Conservation (phyloP, 2,797 vertebrate species). For the Manis javanica region DNA sequence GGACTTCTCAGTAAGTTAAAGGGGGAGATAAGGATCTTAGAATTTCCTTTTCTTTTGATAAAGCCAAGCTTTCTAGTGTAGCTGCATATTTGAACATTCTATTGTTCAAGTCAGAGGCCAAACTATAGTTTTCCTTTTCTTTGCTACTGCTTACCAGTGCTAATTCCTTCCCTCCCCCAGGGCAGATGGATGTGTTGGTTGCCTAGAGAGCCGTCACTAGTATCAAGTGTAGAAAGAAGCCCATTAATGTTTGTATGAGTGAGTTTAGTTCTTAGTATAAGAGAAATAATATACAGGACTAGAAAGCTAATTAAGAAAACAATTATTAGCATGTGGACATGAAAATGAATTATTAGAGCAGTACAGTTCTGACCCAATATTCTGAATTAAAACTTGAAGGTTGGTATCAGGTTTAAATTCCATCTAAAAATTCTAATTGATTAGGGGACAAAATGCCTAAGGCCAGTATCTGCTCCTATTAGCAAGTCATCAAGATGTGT, state of each 20-base stretch:
- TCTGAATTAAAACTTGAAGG: neutral
- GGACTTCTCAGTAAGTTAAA: neutral
- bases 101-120: conserved; percentile 41
- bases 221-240: conserved; percentile 40
- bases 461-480: neutral
- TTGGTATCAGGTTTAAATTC: conserved; percentile 31
- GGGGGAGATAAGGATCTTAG: neutral
- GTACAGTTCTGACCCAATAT: neutral
- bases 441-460: neutral
- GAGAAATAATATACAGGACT: too few species aligned
- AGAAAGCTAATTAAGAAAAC: too few species aligned
- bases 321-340: too few species aligned
- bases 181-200: conserved; percentile 44
- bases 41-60: conserved; percentile 22
- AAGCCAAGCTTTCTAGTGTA: conserved; percentile 33
- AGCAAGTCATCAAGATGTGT: neutral
- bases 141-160: neutral
- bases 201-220: neutral
- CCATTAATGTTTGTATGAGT: neutral
- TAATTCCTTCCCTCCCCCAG: neutral
- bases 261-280: too few species aligned
- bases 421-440: conserved; percentile 14
- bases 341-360: neutral
- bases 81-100: conserved; percentile 6
- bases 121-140: neutral